Evolutionary conservation across 2,113 vertebrate species (phyloP).

Genomic region (Garra rufa): DNA sequence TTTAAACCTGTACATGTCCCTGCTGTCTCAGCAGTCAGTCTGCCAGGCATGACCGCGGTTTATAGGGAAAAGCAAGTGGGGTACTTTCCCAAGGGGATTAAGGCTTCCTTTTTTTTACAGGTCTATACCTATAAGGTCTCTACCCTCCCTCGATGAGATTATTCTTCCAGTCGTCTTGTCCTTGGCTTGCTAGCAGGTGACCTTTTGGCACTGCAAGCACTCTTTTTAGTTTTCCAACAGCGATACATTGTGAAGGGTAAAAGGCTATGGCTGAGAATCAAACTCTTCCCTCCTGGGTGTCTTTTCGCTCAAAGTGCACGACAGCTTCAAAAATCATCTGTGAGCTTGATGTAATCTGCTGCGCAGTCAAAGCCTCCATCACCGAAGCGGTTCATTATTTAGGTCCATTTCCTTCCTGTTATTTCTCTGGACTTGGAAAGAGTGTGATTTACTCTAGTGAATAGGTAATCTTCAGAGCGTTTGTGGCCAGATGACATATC

Average conservation of each 20-base stretch:
- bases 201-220: slow-evolving; percentile 34
- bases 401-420: slow-evolving; percentile 1
- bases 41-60: slow-evolving; percentile 43
- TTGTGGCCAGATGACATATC: slow-evolving; percentile 18
- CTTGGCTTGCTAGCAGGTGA: slow-evolving; percentile 17
- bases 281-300: background rate
- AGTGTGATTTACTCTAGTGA: slow-evolving; percentile 19
- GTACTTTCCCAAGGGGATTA: slow-evolving; percentile 33
- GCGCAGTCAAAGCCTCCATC: background rate
- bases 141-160: background rate
- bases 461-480: slow-evolving; percentile 2
- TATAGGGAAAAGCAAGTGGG: slow-evolving; percentile 36
- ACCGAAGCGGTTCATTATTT: background rate
- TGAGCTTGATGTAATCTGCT: background rate
- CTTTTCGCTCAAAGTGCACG: background rate
- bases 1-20: slow-evolving; percentile 51
- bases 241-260: background rate
- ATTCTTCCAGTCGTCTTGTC: slow-evolving; percentile 1
- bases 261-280: background rate
- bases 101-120: background rate
- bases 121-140: slow-evolving; percentile 24
- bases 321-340: background rate
- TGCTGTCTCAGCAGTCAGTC: slow-evolving; percentile 56
- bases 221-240: slow-evolving; percentile 15
- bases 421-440: background rate